phyloP scores from a whole-genome alignment of 2,797 vertebrate genomes.

The Bryconaethiops microstoma region DNA sequence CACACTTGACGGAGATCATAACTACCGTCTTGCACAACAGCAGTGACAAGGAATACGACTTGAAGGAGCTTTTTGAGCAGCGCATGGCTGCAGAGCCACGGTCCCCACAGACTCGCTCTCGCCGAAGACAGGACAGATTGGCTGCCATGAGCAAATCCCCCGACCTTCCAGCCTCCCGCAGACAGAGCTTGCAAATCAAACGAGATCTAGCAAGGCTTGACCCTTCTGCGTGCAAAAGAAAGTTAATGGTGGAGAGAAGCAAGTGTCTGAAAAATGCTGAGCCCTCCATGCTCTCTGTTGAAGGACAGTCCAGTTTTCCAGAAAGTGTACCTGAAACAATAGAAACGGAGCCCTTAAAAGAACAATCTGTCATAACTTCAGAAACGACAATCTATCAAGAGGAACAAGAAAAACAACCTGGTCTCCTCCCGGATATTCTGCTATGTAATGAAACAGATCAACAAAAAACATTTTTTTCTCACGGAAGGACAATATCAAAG shows the following conservation, averaged over 20 bases:
- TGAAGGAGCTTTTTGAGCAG: conserved; percentile 87
- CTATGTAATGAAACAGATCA: conserved; percentile 5
- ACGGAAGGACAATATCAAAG: background rate
- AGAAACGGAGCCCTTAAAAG: conserved; percentile 54
- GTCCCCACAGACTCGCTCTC: conserved; percentile 88
- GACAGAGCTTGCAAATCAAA: conserved; percentile 87
- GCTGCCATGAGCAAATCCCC: conserved; percentile 79
- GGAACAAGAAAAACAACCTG: conserved; percentile 14
- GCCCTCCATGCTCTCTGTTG: background rate
- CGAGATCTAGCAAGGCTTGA: conserved; percentile 86
- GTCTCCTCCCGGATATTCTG: background rate
- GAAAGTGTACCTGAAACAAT: conserved; percentile 40
- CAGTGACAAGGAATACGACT: conserved; percentile 85
- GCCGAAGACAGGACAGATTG: conserved; percentile 84
- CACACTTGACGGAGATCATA: conserved; percentile 88
- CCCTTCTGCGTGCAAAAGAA: conserved; percentile 76
- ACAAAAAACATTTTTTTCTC: background rate
- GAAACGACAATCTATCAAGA: conserved; percentile 14
- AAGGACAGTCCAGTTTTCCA: background rate
- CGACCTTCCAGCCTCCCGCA: conserved; percentile 80
- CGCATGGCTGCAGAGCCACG: conserved; percentile 83
- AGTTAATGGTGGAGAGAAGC: conserved; percentile 40
- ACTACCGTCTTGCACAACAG: conserved; percentile 87
- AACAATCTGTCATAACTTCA: conserved; percentile 52
- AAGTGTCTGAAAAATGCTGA: background rate